These are phyloP conservation scores for Delichon dasypus DNA, from an alignment of 2,797 vertebrate species.

Conservation along the genomic window DNA sequence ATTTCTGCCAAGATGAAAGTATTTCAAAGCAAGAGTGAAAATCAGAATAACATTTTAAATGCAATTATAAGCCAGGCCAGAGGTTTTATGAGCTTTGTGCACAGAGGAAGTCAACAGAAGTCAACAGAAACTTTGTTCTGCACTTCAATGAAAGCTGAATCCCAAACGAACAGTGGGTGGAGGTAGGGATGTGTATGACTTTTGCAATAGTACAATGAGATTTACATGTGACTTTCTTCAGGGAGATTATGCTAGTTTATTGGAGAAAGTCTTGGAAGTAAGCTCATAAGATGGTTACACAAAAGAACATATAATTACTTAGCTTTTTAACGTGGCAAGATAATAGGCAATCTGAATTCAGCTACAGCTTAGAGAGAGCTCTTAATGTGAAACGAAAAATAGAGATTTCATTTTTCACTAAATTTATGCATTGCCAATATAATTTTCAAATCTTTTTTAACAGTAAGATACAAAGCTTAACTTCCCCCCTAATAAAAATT, in stretches of 20 bases:
- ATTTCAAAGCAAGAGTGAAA: neutral
- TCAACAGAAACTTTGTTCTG: neutral
- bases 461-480: neutral
- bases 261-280: conserved; percentile 27
- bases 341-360: conserved; percentile 43
- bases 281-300: conserved; percentile 16
- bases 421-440: neutral
- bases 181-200: neutral
- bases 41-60: neutral
- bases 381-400: neutral
- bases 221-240: conserved; percentile 5
- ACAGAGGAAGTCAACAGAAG: neutral
- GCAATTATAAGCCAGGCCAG: neutral
- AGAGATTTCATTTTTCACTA: neutral
- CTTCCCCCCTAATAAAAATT: neutral
- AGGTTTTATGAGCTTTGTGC: neutral
- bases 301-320: conserved; percentile 54
- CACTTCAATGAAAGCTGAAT: neutral
- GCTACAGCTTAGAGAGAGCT: neutral
- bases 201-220: neutral
- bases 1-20: neutral
- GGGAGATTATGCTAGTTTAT: neutral
- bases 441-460: neutral
- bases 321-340: conserved; percentile 38
- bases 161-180: neutral